phyloP scores from a whole-genome alignment of 1,140 invertebrate genomes.

The Drosophila miranda region DNA sequence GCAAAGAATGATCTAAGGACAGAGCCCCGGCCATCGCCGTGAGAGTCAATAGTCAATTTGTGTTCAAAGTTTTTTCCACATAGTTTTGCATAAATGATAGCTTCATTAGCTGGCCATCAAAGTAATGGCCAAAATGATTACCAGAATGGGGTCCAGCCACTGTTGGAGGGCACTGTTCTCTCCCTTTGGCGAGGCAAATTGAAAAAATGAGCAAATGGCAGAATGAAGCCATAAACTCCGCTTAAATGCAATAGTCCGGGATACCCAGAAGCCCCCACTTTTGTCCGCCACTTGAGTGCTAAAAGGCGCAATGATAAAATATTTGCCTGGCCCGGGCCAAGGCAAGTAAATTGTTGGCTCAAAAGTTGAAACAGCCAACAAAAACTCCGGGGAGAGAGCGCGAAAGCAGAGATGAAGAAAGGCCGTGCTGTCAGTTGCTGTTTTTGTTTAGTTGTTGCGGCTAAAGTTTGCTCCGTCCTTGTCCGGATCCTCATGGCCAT shows the following conservation, averaged over 20 bases:
- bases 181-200: conserved; percentile 21
- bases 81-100: conserved; percentile 55
- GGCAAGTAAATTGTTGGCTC: conserved; percentile 70
- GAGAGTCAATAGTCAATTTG: conserved; percentile 41
- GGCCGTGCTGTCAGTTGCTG: conserved; percentile 41
- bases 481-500: too few species aligned
- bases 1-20: conserved; percentile 12
- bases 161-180: background rate
- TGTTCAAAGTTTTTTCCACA: conserved; percentile 7
- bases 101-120: conserved; percentile 66
- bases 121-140: conserved; percentile 57
- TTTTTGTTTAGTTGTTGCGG: conserved; percentile 66
- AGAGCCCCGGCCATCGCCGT: too few species aligned
- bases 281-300: conserved; percentile 66
- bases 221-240: conserved; percentile 63
- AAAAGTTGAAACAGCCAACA: conserved; percentile 61
- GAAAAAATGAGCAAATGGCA: conserved; percentile 37
- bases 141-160: conserved; percentile 19
- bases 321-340: conserved; percentile 47
- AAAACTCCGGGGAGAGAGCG: conserved; percentile 7
- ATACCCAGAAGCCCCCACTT: conserved; percentile 4
- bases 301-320: conserved; percentile 79
- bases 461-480: conserved; percentile 48
- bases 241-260: conserved; percentile 61
- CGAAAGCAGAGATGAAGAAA: conserved; percentile 43